Evolutionary conservation across 2,797 vertebrate species (phyloP), one percentile per base, ranked within the genome.

Genomic region (Sebastes iracundus): DNA sequence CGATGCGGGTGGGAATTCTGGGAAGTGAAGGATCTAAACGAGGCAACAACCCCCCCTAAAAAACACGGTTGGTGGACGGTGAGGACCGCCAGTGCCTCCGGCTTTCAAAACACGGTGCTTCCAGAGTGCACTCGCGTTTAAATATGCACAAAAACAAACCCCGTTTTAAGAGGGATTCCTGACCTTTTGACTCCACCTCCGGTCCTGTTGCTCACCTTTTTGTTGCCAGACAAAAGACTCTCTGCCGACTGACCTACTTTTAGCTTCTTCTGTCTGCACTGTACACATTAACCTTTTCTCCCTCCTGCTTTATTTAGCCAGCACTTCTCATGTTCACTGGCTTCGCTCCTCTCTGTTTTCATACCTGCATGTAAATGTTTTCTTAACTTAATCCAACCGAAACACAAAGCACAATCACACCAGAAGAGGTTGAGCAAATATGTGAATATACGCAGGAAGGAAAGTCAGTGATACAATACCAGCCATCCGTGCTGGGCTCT

Each of bases 1-100:
- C 86, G 55, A 93, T 90, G 91, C 86, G 88, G 91, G 93, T 82
- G 92, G 87, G 88, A 92, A 90, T 94, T 94, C 91, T 89, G 92
- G 91, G 90, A 94, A 93, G 71, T 76, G 74, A 79, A 83, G 82
- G 82, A 85, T 91, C 83, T 82, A 87, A 93, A 90, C 53, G 77
- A 89, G 84, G 86, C 84, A 68, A 77, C 73, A 35, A 58, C 72
- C 72, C 66, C 38, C 67, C 74, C 68, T 38, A 53, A 55, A 32
- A 42, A 42, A 42, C 82, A 67, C 75, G 5, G 77, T 67, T 5
- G 64, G 86, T 81, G 84, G 71, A 84, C 12, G 22, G n/a, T 12
- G 78, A 81, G 70, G 69, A 75, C 71, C 27, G 62, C 73, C 66
- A 64, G 75, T 35, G 88, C 90, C 88, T 86, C 83, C 8, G 80